Evolutionary conservation across 2,888 invertebrate genomes (phyloP).

Genomic region (Limulus polyphemus): DNA sequence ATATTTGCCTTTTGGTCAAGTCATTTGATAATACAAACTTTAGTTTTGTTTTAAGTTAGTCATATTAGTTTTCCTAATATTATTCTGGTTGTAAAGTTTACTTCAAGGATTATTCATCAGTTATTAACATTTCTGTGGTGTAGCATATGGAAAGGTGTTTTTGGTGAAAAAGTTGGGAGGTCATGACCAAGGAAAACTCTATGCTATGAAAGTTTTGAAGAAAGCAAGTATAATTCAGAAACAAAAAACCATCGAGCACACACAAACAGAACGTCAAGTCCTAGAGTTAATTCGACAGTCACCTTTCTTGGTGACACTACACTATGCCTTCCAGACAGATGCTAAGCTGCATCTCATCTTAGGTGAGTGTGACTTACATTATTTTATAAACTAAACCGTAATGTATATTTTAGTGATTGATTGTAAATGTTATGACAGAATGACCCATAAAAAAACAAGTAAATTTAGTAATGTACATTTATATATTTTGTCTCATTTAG

Average conservation of each 20-base stretch:
- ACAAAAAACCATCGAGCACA: constrained; percentile 92
- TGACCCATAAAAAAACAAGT: no score
- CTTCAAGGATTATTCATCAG: not conserved
- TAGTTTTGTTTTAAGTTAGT: not conserved
- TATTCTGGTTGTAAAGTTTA: not conserved
- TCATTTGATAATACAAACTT: no score
- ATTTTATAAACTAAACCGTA: no score
- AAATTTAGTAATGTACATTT: no score
- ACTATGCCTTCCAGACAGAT: constrained; percentile 97
- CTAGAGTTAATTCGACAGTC: constrained; percentile 86
- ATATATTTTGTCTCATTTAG: no score
- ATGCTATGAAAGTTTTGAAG: constrained; percentile 96
- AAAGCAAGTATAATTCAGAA: constrained; percentile 89
- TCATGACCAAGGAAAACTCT: constrained; percentile 69
- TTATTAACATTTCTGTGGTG: constrained; percentile 37
- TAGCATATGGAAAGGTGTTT: constrained; percentile 87
- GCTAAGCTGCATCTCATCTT: constrained; percentile 91
- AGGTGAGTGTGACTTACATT: constrained; percentile 50
- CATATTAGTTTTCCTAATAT: constrained; percentile 1
- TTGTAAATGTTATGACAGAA: no score
- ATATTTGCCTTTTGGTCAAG: no score
- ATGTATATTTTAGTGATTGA: no score
- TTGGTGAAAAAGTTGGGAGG: constrained; percentile 81
- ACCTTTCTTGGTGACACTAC: constrained; percentile 90
- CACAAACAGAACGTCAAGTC: constrained; percentile 90